Percentiles rank a stretch among this genome's conserved stretches.
Evolutionary conservation across 1,140 invertebrate genomes (phyloP).

Genomic region (Platyura marginata): DNA sequence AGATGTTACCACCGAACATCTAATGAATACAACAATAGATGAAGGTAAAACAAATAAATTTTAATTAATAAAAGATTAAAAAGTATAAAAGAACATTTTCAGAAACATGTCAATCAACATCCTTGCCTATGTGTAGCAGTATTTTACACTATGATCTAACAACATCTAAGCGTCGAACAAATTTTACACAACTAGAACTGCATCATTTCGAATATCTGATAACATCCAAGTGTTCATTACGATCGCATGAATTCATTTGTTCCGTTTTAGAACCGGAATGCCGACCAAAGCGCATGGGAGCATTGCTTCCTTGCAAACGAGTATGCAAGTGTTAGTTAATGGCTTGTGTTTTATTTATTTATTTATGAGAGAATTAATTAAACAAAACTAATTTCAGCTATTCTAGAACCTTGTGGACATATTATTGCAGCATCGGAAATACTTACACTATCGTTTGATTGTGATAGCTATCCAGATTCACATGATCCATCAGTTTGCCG

Average conservation of each 20-base stretch:
- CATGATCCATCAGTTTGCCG: slow-evolving; percentile 22
- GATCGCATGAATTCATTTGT: slow-evolving; percentile 39
- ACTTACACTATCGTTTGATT: slow-evolving; percentile 34
- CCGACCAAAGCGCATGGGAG: slow-evolving; percentile 30
- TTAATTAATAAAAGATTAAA: no score
- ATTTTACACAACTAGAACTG: slow-evolving; percentile 10
- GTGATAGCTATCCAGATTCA: slow-evolving; percentile 35
- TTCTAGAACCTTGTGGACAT: slow-evolving; percentile 38
- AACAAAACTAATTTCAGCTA: slow-evolving; percentile 18
- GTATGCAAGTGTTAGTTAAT: slow-evolving; percentile 38
- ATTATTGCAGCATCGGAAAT: slow-evolving; percentile 30
- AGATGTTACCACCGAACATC: slow-evolving; percentile 23
- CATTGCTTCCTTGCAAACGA: slow-evolving; percentile 38
- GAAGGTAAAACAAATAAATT: no score
- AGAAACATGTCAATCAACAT: slow-evolving; percentile 15
- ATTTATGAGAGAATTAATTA: neutral
- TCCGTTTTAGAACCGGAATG: slow-evolving; percentile 45
- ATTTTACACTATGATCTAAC: slow-evolving; percentile 43
- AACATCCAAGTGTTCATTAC: slow-evolving; percentile 36
- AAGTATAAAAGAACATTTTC: no score
- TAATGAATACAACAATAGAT: slow-evolving; percentile 12
- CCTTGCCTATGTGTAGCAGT: slow-evolving; percentile 30
- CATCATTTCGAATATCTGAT: slow-evolving; percentile 27
- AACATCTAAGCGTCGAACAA: slow-evolving; percentile 11
- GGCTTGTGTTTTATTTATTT: neutral